Conservation (phyloP, 2,888 invertebrate species). For the Strigamia crassipes region DNA sequence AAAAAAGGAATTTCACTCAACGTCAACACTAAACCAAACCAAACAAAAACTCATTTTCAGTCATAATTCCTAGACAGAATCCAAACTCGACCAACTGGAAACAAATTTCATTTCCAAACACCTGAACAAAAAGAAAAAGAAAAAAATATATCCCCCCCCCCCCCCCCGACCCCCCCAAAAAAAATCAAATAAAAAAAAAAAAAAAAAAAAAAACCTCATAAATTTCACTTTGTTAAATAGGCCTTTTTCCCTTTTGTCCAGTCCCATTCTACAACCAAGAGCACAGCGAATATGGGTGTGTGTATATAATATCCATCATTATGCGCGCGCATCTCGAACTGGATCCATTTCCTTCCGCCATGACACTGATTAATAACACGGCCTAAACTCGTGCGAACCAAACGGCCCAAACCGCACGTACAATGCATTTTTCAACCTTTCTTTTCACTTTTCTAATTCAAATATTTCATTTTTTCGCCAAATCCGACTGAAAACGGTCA, state of each 20-base stretch:
- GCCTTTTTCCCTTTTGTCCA: neutral
- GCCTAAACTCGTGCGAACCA: neutral
- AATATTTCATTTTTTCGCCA: neutral
- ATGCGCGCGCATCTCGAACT: slow-evolving; percentile 24
- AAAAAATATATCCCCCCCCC: neutral
- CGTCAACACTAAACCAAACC: too few species aligned
- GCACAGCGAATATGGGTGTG: neutral
- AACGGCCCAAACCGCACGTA: neutral
- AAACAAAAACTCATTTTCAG: too few species aligned
- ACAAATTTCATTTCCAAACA: too few species aligned
- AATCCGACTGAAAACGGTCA: neutral
- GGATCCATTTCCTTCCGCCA: slow-evolving; percentile 29
- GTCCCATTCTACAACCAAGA: neutral
- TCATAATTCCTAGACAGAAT: too few species aligned
- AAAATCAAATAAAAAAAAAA: neutral
- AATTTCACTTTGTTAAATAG: neutral
- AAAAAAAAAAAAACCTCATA: neutral
- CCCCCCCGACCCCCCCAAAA: too few species aligned
- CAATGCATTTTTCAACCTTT: neutral
- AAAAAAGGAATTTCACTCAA: neutral
- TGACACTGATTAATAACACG: slow-evolving; percentile 25
- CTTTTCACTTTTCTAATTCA: neutral
- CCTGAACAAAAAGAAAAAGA: too few species aligned
- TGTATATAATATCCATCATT: neutral
- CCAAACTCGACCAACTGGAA: too few species aligned